Evolutionary conservation across 2,113 vertebrate genomes (phyloP).

Genomic region (Nematolebias whitei): DNA sequence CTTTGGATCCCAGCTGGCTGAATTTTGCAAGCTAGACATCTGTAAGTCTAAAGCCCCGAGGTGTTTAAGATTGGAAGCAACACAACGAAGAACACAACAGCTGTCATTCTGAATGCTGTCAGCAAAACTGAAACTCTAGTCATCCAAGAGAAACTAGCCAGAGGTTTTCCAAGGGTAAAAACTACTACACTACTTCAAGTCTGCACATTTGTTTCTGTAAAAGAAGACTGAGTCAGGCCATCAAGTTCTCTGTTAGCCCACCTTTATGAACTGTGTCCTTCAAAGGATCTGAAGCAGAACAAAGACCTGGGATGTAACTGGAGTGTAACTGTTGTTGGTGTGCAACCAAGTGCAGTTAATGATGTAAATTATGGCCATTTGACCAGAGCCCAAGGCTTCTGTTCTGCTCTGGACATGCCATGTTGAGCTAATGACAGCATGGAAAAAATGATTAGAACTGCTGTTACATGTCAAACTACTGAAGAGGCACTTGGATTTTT

Average conservation of each 20-base stretch:
- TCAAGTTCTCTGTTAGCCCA: background rate
- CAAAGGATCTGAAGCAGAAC: background rate
- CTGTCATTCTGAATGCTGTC: conserved; percentile 14
- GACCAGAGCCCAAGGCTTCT: conserved; percentile 4
- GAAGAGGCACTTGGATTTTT: background rate
- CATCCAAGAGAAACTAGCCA: conserved; percentile 1
- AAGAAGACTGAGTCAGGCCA: background rate
- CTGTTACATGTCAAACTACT: background rate
- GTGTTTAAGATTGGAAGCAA: background rate
- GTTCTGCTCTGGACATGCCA: background rate
- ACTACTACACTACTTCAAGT: background rate
- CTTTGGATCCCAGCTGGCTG: background rate
- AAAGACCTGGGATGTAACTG: conserved; percentile 27
- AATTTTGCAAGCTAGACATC: background rate
- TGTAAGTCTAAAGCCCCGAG: conserved; percentile 8
- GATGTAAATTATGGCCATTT: conserved; percentile 27
- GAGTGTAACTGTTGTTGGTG: conserved; percentile 8
- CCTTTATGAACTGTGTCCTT: background rate
- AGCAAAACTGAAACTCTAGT: conserved; percentile 9
- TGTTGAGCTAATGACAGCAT: background rate
- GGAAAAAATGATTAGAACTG: background rate
- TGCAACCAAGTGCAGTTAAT: conserved; percentile 20
- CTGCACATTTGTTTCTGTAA: background rate
- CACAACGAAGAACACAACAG: background rate
- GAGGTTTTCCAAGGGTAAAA: conserved; percentile 1